These are phyloP conservation scores for Cranoglanis bouderius DNA, from an alignment of 2,113 vertebrate species.

Conservation along the genomic window DNA sequence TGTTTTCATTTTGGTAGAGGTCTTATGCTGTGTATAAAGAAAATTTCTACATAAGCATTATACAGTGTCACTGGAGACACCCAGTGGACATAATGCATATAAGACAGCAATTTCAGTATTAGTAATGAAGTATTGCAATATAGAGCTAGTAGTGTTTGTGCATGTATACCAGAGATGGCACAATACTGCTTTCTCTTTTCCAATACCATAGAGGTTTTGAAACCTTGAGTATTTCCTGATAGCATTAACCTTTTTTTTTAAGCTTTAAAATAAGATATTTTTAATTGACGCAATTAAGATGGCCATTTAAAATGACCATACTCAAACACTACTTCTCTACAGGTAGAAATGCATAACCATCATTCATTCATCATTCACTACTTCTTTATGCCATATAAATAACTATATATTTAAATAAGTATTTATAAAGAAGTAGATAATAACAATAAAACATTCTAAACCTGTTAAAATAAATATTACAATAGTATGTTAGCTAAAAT, in stretches of 20 bases:
- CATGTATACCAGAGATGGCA: neutral
- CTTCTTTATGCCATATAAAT: neutral
- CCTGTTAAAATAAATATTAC: neutral
- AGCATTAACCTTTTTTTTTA: neutral
- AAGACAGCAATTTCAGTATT: neutral
- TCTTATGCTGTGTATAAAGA: neutral
- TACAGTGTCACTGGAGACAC: constrained; percentile 33
- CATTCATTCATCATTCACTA: neutral
- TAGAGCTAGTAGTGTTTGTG: neutral
- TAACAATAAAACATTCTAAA: neutral
- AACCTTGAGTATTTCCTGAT: neutral
- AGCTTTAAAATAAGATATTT: neutral
- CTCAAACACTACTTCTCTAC: neutral
- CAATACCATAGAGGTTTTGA: neutral
- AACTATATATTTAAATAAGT: neutral
- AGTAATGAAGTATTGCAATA: neutral
- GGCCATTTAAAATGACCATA: neutral
- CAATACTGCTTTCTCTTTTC: neutral
- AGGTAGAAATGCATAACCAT: neutral
- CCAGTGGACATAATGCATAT: constrained; percentile 45
- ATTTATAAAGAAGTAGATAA: neutral
- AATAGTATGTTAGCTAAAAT: neutral
- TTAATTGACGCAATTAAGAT: neutral
- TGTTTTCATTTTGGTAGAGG: neutral
- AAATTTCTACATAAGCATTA: neutral